phyloP scores from a whole-genome alignment of 2,113 vertebrate species.

The Arvicanthis niloticus region DNA sequence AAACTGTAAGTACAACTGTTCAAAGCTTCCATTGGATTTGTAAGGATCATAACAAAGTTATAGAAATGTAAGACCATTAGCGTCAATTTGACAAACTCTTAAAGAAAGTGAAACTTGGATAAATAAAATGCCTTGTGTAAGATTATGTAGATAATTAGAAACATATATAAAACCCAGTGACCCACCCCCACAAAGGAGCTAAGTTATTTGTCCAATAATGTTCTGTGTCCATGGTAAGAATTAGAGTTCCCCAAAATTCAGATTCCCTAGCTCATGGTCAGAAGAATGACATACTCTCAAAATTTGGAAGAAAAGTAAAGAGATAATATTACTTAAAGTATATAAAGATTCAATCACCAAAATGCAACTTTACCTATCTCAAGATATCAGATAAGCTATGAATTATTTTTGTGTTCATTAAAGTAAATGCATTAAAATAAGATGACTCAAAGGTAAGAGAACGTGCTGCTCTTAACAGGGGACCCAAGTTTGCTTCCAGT shows the following conservation, averaged over 20 bases:
- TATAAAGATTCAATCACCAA: neutral
- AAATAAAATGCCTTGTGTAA: neutral
- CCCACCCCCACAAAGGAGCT: neutral
- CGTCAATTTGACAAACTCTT: neutral
- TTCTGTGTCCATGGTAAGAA: neutral
- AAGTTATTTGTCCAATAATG: neutral
- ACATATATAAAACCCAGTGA: neutral
- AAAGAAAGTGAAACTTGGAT: constrained; percentile 22
- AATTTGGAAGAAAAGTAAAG: neutral
- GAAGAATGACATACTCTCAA: constrained; percentile 37
- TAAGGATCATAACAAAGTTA: neutral
- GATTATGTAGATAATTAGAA: neutral
- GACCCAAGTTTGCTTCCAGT: neutral
- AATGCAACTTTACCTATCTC: constrained; percentile 27
- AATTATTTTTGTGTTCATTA: constrained; percentile 44
- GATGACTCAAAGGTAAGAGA: neutral
- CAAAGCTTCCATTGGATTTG: constrained; percentile 9
- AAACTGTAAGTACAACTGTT: neutral
- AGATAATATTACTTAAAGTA: neutral
- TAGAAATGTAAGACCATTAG: neutral
- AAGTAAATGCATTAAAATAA: neutral
- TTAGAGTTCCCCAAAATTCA: neutral
- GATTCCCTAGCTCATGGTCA: neutral
- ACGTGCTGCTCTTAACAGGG: too few species aligned
- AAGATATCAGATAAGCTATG: constrained; percentile 35